Conservation (phyloP, 1,140 invertebrate genomes). For the Eubasilissa regina region DNA sequence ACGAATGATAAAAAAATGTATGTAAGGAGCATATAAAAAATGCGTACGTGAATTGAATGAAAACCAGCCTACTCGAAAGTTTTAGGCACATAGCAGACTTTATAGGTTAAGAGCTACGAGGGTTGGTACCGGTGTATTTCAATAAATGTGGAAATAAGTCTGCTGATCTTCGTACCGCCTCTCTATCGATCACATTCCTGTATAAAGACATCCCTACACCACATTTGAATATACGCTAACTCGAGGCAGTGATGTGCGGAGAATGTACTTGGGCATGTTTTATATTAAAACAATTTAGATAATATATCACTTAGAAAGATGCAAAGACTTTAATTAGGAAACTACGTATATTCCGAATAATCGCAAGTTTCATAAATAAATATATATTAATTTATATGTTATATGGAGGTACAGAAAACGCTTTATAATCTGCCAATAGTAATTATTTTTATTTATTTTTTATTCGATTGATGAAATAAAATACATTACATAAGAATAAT, state of each 20-base stretch:
- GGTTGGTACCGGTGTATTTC: slow-evolving; percentile 41
- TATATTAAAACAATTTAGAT: neutral
- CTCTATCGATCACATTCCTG: slow-evolving; percentile 55
- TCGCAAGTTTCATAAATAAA: too few species aligned
- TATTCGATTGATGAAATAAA: too few species aligned
- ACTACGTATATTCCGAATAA: too few species aligned
- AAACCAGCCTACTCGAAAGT: neutral
- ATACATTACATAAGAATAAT: too few species aligned
- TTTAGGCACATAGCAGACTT: neutral
- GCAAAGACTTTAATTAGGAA: too few species aligned
- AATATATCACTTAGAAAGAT: too few species aligned
- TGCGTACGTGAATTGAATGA: neutral
- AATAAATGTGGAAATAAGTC: slow-evolving; percentile 52
- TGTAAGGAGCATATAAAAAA: too few species aligned
- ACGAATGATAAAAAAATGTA: too few species aligned
- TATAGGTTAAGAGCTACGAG: slow-evolving; percentile 19
- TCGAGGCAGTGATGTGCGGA: slow-evolving; percentile 42
- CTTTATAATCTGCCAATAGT: too few species aligned
- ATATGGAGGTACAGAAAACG: too few species aligned
- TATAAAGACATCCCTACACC: slow-evolving; percentile 51
- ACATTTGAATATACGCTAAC: slow-evolving; percentile 53
- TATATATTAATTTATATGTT: too few species aligned
- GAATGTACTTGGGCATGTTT: neutral
- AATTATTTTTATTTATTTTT: too few species aligned
- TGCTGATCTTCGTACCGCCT: slow-evolving; percentile 27